Percentiles rank a stretch among this genome's conserved stretches.
Conservation (phyloP, 2,888 invertebrate genomes). For the Copidosoma aretas region DNA sequence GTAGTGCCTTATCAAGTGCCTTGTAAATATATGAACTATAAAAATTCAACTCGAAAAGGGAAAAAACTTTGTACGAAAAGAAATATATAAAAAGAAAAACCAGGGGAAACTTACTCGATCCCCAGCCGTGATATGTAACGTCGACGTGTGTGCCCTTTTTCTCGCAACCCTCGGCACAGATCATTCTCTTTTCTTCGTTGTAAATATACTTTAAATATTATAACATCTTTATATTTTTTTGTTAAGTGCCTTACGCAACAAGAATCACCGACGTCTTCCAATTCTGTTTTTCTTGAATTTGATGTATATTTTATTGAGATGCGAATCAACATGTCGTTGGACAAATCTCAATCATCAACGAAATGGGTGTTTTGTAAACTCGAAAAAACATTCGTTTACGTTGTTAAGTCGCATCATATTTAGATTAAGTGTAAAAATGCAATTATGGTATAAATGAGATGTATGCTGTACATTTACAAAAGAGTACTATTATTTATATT, state of each 20-base stretch:
- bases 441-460: conserved; percentile 22
- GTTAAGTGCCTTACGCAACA: conserved; percentile 63
- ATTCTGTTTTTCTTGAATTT: conserved; percentile 53
- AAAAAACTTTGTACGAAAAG: conserved; percentile 14
- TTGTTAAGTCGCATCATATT: conserved; percentile 34
- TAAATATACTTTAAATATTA: conserved; percentile 49
- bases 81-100: conserved; percentile 7
- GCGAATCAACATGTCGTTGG: conserved; percentile 21
- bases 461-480: conserved; percentile 11
- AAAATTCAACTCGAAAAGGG: conserved; percentile 3
- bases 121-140: conserved; percentile 35
- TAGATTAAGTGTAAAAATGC: conserved; percentile 31
- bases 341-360: neutral
- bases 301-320: conserved; percentile 30
- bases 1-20: conserved; percentile 59
- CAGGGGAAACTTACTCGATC: neutral
- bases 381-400: conserved; percentile 17
- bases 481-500: conserved; percentile 39
- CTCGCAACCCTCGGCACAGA: neutral
- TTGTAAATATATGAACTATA: conserved; percentile 49
- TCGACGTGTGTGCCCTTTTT: conserved; percentile 18
- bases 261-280: conserved; percentile 63
- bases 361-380: conserved; percentile 5
- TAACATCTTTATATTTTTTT: conserved; percentile 47
- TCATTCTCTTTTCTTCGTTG: conserved; percentile 30